These are phyloP conservation scores for Ryuthela nishihirai DNA, from an alignment of 2,888 invertebrate species.

Conservation along the genomic window DNA sequence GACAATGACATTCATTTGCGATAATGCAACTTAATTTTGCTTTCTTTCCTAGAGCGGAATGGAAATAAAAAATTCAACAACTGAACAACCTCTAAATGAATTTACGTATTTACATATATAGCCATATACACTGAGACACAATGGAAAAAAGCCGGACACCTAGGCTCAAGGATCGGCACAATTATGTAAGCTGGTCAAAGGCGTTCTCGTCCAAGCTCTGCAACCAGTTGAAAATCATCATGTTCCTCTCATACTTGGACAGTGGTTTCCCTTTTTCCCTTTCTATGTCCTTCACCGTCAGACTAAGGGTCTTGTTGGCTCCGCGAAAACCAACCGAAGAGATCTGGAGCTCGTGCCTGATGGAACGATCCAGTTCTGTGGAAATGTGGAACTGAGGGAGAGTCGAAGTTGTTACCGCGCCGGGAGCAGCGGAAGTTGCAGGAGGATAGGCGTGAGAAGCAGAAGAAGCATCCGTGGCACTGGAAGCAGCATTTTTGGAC, in stretches of 20 bases:
- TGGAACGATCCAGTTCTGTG: constrained; percentile 30
- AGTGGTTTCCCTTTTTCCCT: constrained; percentile 76
- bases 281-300: constrained; percentile 75
- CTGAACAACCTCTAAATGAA: too few species aligned
- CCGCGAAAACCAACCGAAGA: constrained; percentile 39
- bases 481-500: background rate
- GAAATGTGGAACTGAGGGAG: constrained; percentile 39
- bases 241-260: constrained; percentile 86
- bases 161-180: too few species aligned
- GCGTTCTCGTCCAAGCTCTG: constrained; percentile 71
- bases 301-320: constrained; percentile 48
- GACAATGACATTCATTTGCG: too few species aligned
- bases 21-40: too few species aligned
- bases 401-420: constrained; percentile 11
- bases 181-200: constrained; percentile 42
- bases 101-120: too few species aligned
- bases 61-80: too few species aligned
- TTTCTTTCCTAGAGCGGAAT: too few species aligned
- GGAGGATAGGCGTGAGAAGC: background rate
- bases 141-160: too few species aligned
- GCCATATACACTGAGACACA: too few species aligned
- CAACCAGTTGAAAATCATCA: constrained; percentile 94
- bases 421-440: background rate
- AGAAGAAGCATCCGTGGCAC: background rate
- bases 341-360: constrained; percentile 32